phyloP scores from a whole-genome alignment of 2,797 vertebrate species.

The Leptodactylus fallax region DNA sequence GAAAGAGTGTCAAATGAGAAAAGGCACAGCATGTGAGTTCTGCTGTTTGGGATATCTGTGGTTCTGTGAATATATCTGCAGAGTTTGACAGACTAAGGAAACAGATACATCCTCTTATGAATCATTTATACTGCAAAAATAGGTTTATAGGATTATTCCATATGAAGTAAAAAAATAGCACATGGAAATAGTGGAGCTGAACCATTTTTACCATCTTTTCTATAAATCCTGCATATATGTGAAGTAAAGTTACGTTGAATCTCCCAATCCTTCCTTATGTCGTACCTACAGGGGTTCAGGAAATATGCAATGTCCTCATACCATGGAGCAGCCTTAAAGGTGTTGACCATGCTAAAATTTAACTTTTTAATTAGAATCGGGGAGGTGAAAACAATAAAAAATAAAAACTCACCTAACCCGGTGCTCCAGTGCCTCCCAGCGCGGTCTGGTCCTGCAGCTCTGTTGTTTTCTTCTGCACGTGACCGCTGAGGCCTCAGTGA shows the following conservation, averaged over 20 bases:
- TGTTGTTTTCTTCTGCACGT: too few relatives aligned
- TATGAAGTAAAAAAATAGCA: background rate
- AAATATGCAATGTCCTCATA: background rate
- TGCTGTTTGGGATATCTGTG: background rate
- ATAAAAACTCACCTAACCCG: too few relatives aligned
- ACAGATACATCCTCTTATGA: constrained; percentile 10
- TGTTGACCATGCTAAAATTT: background rate
- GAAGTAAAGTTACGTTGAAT: background rate
- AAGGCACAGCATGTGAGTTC: constrained; percentile 3
- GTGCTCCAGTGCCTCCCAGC: too few relatives aligned
- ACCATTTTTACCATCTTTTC: background rate
- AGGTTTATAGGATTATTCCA: background rate
- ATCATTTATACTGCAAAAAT: background rate
- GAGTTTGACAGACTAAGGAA: constrained; percentile 11
- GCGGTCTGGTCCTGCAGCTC: too few relatives aligned
- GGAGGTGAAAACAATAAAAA: too few relatives aligned
- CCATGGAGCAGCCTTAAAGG: background rate
- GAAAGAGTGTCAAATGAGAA: background rate
- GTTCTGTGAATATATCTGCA: constrained; percentile 1
- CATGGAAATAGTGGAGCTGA: background rate
- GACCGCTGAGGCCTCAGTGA: too few relatives aligned
- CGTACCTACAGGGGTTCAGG: background rate
- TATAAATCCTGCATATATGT: too few relatives aligned
- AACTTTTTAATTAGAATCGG: too few relatives aligned
- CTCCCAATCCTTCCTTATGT: background rate